phyloP scores from a whole-genome alignment of 2,888 invertebrate species.

The Metalampra italica region DNA sequence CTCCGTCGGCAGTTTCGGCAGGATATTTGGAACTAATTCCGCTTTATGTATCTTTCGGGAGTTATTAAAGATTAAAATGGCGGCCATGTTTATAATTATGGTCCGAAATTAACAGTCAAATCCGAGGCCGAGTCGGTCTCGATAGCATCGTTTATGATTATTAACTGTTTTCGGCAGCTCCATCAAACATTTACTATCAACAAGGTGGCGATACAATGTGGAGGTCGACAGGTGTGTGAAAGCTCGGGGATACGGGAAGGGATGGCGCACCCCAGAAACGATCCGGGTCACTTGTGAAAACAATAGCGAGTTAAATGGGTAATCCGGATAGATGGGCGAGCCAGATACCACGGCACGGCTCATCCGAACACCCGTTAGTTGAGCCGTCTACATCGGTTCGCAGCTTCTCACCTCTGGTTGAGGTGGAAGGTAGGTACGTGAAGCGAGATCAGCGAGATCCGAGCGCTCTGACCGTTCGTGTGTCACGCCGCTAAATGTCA shows the following conservation, averaged over 20 bases:
- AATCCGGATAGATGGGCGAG: neutral
- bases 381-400: neutral
- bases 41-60: neutral
- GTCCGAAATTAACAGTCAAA: neutral
- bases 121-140: neutral
- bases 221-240: too few relatives aligned
- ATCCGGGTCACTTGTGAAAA: neutral
- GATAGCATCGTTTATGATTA: neutral
- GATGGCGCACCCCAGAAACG: neutral
- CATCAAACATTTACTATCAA: too few relatives aligned
- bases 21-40: conserved; percentile 8
- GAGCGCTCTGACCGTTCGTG: neutral
- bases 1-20: conserved; percentile 1
- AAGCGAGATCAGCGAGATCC: neutral
- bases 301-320: neutral
- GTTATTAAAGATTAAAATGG: conserved; percentile 3
- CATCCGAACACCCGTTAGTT: neutral
- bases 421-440: too few relatives aligned
- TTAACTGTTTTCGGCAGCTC: neutral
- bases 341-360: neutral
- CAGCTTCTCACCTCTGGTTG: neutral
- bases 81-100: neutral
- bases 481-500: conserved; percentile 12
- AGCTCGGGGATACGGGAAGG: too few relatives aligned
- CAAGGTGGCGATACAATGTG: too few relatives aligned